phyloP scores from a whole-genome alignment of 2,113 vertebrate genomes.

The Suricata suricatta region DNA sequence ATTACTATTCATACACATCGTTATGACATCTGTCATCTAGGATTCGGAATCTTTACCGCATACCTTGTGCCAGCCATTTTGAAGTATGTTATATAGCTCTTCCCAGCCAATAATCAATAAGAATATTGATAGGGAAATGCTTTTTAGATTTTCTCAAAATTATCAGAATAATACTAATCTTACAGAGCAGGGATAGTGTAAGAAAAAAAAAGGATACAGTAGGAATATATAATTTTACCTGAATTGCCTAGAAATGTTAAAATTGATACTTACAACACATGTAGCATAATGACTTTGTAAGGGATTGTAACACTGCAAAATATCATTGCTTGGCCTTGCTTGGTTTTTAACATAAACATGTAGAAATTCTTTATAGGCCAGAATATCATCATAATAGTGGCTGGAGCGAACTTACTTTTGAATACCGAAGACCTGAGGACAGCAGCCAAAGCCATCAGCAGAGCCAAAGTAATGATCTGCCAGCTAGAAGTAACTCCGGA shows the following conservation, averaged over 20 bases:
- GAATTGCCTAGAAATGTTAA: constrained; percentile 21
- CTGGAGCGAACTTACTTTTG: constrained; percentile 95
- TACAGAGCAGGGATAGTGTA: neutral
- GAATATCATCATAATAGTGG: constrained; percentile 96
- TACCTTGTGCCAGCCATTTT: neutral
- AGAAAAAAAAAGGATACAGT: neutral
- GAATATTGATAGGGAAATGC: neutral
- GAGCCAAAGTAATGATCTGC: constrained; percentile 93
- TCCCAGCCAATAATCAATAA: constrained; percentile 12
- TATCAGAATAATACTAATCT: constrained; percentile 16
- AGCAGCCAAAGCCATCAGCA: constrained; percentile 86
- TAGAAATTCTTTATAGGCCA: constrained; percentile 88
- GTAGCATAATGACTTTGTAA: neutral
- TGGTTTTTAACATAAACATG: constrained; percentile 64
- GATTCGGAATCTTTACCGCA: neutral
- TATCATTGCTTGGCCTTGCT: constrained; percentile 22
- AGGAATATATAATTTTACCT: constrained; percentile 14
- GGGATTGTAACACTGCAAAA: neutral
- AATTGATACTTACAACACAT: neutral
- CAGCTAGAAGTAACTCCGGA: constrained; percentile 94
- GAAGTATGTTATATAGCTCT: neutral
- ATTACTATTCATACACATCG: neutral
- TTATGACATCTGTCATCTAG: neutral
- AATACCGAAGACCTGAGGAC: constrained; percentile 88
- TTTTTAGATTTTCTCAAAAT: constrained; percentile 42